Conservation (phyloP, 2,113 vertebrate species). For the Acrocephalus kingi region DNA sequence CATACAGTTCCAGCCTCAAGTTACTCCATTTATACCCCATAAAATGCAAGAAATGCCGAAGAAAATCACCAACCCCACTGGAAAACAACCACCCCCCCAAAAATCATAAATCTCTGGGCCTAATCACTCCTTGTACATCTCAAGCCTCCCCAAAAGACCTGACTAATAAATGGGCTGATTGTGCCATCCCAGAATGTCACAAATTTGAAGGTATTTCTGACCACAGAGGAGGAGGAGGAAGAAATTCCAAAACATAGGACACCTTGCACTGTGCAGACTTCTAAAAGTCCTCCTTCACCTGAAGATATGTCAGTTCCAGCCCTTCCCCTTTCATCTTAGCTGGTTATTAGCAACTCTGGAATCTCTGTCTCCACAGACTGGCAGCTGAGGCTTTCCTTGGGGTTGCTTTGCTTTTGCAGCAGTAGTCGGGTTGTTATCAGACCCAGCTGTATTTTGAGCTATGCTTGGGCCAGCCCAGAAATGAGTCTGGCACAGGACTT, state of each 20-base stretch:
- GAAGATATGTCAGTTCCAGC: neutral
- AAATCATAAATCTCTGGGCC: neutral
- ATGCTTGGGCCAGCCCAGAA: neutral
- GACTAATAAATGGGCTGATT: neutral
- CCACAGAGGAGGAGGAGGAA: neutral
- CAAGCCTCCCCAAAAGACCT: neutral
- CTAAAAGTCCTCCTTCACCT: neutral
- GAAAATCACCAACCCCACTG: neutral
- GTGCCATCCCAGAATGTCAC: neutral
- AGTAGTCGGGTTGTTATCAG: neutral
- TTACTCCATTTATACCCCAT: neutral
- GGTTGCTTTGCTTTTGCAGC: neutral
- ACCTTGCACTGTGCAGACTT: neutral
- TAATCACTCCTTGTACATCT: neutral
- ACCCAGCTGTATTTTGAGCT: neutral
- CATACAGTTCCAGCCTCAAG: neutral
- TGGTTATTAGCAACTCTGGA: neutral
- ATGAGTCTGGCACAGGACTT: neutral
- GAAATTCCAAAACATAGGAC: neutral
- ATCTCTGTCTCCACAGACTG: neutral
- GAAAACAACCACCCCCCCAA: neutral
- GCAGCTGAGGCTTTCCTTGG: neutral
- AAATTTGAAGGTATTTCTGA: neutral
- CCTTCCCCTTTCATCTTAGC: neutral
- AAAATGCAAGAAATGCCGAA: constrained; percentile 5